Base-by-base conservation (phyloP, 2,113 vertebrate species). In the Hiodon alosoides region DNA sequence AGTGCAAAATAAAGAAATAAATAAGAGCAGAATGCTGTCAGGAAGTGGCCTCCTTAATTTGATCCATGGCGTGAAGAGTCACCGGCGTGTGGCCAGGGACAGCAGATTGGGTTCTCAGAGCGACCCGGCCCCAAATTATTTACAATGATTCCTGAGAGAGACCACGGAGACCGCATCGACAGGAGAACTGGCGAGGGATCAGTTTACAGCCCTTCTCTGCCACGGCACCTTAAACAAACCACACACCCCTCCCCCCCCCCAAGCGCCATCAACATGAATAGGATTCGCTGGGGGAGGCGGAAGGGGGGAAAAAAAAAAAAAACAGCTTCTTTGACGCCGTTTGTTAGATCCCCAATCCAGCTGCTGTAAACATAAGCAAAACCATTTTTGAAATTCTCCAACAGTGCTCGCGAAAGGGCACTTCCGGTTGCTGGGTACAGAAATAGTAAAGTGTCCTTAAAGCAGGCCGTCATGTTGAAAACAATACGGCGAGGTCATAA, bases 221-320 rank as follows among this genome's bases (percentile, higher is more conserved):
- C 76, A 48, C 69, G 7, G 76, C 68, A 77, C 76, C 76, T 77
- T 68, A 46, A 47, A 67, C 76, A 65, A 71, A 71, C 69, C 75
- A 48, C 47, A 66, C 72, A 74, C 72, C 69, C 76, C 61, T 66
- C 64, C 69, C 76, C 69, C 66, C 66, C 46, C 61, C 59, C 55
- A 53, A 47, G 17, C 51, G 61, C 51, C 69, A 67, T 72, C 59
- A 17, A 48, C 9, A 48, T 74, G 72, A 55, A 74, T 48, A 74
- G 62, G 31, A 47, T 54, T 58, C 6, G 55, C 66, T 69, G 58
- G 54, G 46, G 66, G 14, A 47, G n/a, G 69, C 16, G 10, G 16
- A 17, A 53, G 10, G 5, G 4, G 4, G 9, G 4, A 54, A 16
- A 52, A 13, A 68, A 14, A 52, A 47, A 51, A 52, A 51, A 8